Percentiles rank a stretch among this genome's conserved stretches.
Evolutionary conservation across 1,140 invertebrate genomes (phyloP).

Genomic region (Cotesia glomerata): DNA sequence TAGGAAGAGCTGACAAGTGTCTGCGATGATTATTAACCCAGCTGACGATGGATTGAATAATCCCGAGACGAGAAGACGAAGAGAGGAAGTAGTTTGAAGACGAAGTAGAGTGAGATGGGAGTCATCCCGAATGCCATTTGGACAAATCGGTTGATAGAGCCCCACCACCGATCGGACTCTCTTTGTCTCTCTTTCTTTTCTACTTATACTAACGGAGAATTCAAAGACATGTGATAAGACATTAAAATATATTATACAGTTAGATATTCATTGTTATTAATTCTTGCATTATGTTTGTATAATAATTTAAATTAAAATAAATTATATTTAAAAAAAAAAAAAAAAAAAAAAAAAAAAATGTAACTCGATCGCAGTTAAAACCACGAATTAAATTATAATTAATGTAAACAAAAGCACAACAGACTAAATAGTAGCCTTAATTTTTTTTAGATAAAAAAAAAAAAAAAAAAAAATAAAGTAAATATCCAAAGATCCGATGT

Average conservation of each 20-base stretch:
- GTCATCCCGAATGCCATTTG: slow-evolving; percentile 62
- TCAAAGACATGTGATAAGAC: slow-evolving; percentile 61
- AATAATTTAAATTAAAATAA: background rate
- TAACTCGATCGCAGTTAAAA: background rate
- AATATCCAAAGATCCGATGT: background rate
- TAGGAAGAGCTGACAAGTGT: background rate
- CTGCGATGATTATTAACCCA: background rate
- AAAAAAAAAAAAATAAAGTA: background rate
- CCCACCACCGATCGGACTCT: slow-evolving; percentile 55
- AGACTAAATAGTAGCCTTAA: background rate
- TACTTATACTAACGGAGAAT: slow-evolving; percentile 66
- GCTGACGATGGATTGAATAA: background rate
- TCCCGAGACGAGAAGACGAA: background rate
- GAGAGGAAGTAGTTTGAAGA: background rate
- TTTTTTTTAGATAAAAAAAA: background rate
- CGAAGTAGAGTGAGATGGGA: slow-evolving; percentile 8
- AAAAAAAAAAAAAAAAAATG: background rate
- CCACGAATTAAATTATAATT: no score
- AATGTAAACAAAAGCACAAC: background rate
- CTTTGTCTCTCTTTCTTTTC: slow-evolving; percentile 32
- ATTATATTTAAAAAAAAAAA: background rate
- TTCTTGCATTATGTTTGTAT: slow-evolving; percentile 29
- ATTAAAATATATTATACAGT: slow-evolving; percentile 39
- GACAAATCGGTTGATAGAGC: slow-evolving; percentile 58
- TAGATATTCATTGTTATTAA: slow-evolving; percentile 22